These are phyloP conservation scores for Nycticebus coucang DNA, from an alignment of 2,113 vertebrate species.

Conservation along the genomic window DNA sequence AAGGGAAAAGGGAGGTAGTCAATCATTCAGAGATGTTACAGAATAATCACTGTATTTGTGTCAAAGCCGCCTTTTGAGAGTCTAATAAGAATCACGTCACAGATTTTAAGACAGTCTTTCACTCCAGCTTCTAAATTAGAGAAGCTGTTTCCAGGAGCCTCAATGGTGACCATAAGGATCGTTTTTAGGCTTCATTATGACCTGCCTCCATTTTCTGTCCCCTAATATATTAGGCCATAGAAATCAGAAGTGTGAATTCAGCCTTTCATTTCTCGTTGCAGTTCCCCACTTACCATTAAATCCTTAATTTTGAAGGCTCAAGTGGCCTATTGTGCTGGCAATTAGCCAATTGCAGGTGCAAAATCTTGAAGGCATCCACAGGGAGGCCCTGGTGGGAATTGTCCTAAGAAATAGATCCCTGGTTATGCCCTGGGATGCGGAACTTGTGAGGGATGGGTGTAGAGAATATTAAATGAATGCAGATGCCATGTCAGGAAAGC, in stretches of 20 bases:
- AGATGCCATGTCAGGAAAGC: slow-evolving; percentile 70
- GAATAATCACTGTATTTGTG: slow-evolving; percentile 64
- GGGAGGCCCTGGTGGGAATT: slow-evolving; percentile 71
- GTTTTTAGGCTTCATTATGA: slow-evolving; percentile 51
- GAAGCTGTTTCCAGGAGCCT: slow-evolving; percentile 62
- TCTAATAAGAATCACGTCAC: slow-evolving; percentile 37
- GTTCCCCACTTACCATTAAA: slow-evolving; percentile 57
- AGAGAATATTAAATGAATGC: slow-evolving; percentile 74
- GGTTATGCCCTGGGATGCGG: background rate
- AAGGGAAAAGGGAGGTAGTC: background rate
- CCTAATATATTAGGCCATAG: slow-evolving; percentile 54
- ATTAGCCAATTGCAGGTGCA: slow-evolving; percentile 79
- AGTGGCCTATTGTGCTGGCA: slow-evolving; percentile 73
- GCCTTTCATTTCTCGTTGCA: slow-evolving; percentile 69
- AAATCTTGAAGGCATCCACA: slow-evolving; percentile 67
- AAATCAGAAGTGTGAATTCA: slow-evolving; percentile 70
- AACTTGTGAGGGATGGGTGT: slow-evolving; percentile 27
- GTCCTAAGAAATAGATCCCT: slow-evolving; percentile 77
- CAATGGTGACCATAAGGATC: slow-evolving; percentile 56
- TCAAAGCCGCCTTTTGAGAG: slow-evolving; percentile 60
- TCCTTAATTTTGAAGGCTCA: slow-evolving; percentile 67
- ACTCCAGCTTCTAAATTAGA: slow-evolving; percentile 70
- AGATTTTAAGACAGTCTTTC: slow-evolving; percentile 73
- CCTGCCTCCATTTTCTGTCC: slow-evolving; percentile 31
- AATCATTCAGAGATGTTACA: slow-evolving; percentile 48